Conservation (phyloP, 30 jellyfish, hydroid and myxozoan genomes). For the Chironex yamaguchii region DNA sequence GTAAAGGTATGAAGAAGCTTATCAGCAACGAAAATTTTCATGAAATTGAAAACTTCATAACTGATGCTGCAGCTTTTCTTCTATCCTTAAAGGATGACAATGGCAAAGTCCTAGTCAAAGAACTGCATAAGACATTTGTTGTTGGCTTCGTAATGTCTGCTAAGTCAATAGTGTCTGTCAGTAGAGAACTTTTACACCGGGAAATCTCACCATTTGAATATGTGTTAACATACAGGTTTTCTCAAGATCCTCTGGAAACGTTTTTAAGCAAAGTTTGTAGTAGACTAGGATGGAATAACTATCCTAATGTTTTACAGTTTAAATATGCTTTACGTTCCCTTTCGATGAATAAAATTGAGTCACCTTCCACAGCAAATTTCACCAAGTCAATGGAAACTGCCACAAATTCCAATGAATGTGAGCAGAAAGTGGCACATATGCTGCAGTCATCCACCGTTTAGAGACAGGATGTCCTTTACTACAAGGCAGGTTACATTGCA, state of each 20-base stretch:
- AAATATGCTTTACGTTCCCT: slow-evolving; percentile 42
- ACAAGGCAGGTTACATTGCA: slow-evolving; percentile 21
- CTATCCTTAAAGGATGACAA: no score
- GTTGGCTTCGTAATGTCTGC: no score
- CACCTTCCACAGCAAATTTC: slow-evolving; percentile 57
- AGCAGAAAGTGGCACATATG: background rate
- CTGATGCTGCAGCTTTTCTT: no score
- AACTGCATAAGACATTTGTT: no score
- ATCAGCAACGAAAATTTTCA: slow-evolving; percentile 4
- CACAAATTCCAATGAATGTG: no score
- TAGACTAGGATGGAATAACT: slow-evolving; percentile 43
- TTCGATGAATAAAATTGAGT: slow-evolving; percentile 6
- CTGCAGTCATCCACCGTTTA: slow-evolving; percentile 20
- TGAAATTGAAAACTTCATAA: no score
- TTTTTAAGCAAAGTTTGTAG: slow-evolving; percentile 25
- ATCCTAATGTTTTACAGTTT: slow-evolving; percentile 33
- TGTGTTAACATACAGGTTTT: slow-evolving; percentile 18
- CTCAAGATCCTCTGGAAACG: slow-evolving; percentile 26
- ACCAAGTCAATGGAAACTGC: no score
- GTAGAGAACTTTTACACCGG: no score
- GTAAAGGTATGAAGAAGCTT: slow-evolving; percentile 25
- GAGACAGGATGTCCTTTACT: slow-evolving; percentile 32
- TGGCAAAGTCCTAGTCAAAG: no score
- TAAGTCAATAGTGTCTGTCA: no score
- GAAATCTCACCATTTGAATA: background rate